Percentiles rank a stretch among this genome's conserved stretches.
These are phyloP conservation scores for Dryomyza anilis DNA, from an alignment of 2,888 invertebrate genomes.

Conservation along the genomic window DNA sequence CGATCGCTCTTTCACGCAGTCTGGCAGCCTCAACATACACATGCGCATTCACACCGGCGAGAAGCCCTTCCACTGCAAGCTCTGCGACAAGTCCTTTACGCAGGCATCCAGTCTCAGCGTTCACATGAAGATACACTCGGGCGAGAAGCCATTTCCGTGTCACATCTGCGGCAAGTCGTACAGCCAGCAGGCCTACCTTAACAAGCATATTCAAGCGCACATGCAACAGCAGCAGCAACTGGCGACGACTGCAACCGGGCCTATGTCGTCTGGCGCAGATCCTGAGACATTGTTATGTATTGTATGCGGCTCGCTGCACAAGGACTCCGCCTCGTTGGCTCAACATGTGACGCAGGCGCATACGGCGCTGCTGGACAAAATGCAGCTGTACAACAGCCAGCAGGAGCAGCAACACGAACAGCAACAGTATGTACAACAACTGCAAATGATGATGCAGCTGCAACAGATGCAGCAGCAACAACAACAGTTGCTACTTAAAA, in stretches of 20 bases:
- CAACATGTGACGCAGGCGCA: constrained; percentile 56
- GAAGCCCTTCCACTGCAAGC: constrained; percentile 59
- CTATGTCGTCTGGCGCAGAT: not conserved
- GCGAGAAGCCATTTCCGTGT: constrained; percentile 56
- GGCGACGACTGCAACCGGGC: not conserved
- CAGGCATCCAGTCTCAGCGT: constrained; percentile 60
- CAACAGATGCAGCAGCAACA: constrained; percentile 44
- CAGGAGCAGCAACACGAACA: constrained; percentile 37
- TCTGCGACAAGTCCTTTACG: constrained; percentile 60
- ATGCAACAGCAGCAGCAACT: constrained; percentile 37
- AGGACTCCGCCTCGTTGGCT: constrained; percentile 54
- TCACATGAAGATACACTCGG: constrained; percentile 60
- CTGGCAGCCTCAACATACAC: constrained; percentile 60
- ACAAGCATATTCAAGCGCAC: constrained; percentile 56
- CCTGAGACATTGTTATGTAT: constrained; percentile 54
- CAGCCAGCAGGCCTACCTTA: constrained; percentile 58
- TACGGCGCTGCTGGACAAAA: constrained; percentile 53
- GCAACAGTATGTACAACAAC: constrained; percentile 42
- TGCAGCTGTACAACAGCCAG: constrained; percentile 33
- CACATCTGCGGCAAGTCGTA: constrained; percentile 57
- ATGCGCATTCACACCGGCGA: constrained; percentile 61
- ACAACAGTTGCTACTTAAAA: constrained; percentile 33
- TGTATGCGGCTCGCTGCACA: constrained; percentile 56
- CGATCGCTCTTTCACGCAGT: constrained; percentile 61
- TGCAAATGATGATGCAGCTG: constrained; percentile 40